Evolutionary conservation across 2,888 invertebrate genomes (phyloP), one percentile per base, ranked within the genome.

Genomic region (Aelia acuminata): DNA sequence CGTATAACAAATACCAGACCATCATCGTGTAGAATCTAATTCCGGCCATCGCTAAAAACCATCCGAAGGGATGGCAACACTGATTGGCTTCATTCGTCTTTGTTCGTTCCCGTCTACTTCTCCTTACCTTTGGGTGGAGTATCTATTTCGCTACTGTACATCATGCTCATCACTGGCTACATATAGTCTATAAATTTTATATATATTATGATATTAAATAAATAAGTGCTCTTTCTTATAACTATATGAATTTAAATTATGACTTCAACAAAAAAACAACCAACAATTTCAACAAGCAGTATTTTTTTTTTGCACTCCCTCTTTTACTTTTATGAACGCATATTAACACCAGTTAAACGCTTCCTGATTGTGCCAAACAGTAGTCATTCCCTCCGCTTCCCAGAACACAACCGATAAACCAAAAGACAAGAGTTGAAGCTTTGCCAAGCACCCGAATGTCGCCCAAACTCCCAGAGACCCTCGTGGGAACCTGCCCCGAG

Each of bases 1-100:
- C 80, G 80, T 80, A 80, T 80, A 39, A 47, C 80, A 47, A 80
- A 80, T 80, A 80, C 80, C 80, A 43, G 80, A 43, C 80, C 80
- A 43, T 35, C 63, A 35, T 70, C 31, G 63, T 35, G 31, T 70
- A 70, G 63, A 70, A 70, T 70, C 63, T 70, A 70, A 70, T 70
- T 70, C 63, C 63, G 63, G 63, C 31, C 63, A 70, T 70, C 63
- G 63, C 63, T 70, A 70, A 70, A 70, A 70, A 70, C 63, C 35
- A 70, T 70, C 63, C 18, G 63, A 20, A 35, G 63, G 63, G 35
- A 35, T 70, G 8, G 63, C 63, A 70, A 70, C 63, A 35, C 63
- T 70, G 63, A 70, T 70, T 70, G 63, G 63, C 63, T 35, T 70
- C 63, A 70, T 70, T 70, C 63, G 35, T 70, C 63, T 70, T 70